A percentile compares a stretch with the other conserved stretches of the same genome.
These are phyloP conservation scores for Gorsachius magnificus DNA, from an alignment of 2,797 vertebrate species.

Conservation along the genomic window DNA sequence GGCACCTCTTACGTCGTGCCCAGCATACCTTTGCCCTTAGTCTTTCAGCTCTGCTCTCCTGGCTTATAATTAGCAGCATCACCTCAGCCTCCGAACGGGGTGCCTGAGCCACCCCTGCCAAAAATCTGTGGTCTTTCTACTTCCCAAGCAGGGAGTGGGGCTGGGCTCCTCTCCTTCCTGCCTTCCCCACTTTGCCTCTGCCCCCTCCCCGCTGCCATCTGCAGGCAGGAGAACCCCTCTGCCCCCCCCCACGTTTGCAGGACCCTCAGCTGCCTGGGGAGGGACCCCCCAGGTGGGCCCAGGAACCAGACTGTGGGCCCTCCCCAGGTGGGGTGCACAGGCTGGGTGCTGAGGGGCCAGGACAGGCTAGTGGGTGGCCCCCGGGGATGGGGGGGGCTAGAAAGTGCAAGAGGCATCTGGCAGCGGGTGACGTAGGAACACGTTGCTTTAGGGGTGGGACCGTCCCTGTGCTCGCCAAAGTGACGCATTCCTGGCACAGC, in stretches of 20 bases:
- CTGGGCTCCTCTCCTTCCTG: background rate
- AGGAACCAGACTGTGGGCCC: background rate
- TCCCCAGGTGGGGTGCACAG: background rate
- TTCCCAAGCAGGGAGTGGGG: background rate
- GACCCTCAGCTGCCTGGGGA: background rate
- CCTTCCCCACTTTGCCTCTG: background rate
- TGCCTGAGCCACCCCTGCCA: conserved; percentile 17
- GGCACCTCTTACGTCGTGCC: background rate
- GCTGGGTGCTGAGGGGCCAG: background rate
- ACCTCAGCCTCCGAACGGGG: background rate
- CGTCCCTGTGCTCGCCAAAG: accelerated
- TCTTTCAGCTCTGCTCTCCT: background rate
- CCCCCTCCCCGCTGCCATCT: accelerated
- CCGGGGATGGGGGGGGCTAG: background rate
- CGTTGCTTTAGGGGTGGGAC: background rate
- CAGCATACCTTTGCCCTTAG: conserved; percentile 29
- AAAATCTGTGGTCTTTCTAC: background rate
- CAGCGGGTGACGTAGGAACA: background rate
- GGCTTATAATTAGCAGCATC: conserved; percentile 61
- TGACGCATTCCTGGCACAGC: accelerated
- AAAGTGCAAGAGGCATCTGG: background rate
- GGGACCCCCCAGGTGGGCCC: background rate
- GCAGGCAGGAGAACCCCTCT: background rate
- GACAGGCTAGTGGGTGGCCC: accelerated
- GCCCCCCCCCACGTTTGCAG: accelerated